These are phyloP conservation scores for Wasmannia auropunctata DNA, from an alignment of 1,140 invertebrate species.

Conservation along the genomic window DNA sequence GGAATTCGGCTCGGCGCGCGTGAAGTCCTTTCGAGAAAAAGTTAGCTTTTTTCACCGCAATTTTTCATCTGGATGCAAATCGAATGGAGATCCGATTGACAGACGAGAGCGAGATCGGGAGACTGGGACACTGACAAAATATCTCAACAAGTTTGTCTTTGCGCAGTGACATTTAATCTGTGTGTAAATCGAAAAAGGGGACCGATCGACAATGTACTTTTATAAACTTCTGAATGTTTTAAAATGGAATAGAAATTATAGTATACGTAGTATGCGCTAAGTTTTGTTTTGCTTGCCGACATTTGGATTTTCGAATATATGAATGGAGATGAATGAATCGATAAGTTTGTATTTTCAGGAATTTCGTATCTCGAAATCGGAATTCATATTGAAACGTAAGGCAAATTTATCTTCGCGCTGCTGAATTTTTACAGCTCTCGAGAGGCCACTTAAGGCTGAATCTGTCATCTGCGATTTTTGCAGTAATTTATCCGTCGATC, in stretches of 20 bases:
- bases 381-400: not conserved
- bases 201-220: not conserved
- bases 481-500: too few relatives aligned
- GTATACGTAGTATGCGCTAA: slow-evolving; percentile 1
- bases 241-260: not conserved
- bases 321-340: not conserved
- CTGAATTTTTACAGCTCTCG: not conserved
- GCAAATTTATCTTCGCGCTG: not conserved
- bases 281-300: not conserved
- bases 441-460: not conserved
- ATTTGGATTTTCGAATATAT: slow-evolving; percentile 3
- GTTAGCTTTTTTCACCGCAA: slow-evolving; percentile 8
- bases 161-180: slow-evolving; percentile 18
- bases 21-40: not conserved
- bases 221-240: not conserved
- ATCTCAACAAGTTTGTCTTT: not conserved
- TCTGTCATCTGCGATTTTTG: not conserved
- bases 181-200: not conserved
- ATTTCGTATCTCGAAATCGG: not conserved
- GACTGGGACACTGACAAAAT: not conserved
- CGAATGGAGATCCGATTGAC: slow-evolving; percentile 34
- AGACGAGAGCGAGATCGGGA: not conserved
- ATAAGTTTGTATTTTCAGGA: not conserved
- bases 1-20: not conserved
- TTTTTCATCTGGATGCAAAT: slow-evolving; percentile 53